Evolutionary conservation across 2,113 vertebrate species (phyloP).

Genomic region (Aegithalos caudatus): DNA sequence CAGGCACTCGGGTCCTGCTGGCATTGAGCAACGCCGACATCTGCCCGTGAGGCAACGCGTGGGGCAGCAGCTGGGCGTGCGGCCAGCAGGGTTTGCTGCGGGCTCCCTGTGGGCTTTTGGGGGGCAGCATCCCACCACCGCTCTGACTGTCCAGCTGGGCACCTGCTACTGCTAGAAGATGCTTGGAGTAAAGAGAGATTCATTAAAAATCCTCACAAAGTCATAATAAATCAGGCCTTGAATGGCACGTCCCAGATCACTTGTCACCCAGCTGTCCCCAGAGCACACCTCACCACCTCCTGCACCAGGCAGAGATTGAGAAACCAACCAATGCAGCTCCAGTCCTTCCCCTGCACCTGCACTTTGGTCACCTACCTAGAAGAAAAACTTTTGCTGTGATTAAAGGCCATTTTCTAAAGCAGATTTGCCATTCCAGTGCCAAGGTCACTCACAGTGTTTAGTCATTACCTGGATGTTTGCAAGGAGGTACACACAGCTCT

Average conservation of each 20-base stretch:
- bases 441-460: rapidly evolving
- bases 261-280: rapidly evolving
- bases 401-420: neutral
- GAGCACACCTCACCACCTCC: neutral
- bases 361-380: rapidly evolving
- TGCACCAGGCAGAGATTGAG: neutral
- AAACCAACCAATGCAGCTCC: rapidly evolving
- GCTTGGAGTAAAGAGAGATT: neutral
- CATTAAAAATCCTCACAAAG: neutral
- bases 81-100: neutral
- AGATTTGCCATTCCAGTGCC: neutral
- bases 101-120: neutral
- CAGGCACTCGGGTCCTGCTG: neutral
- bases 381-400: neutral
- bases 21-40: slow-evolving; percentile 4
- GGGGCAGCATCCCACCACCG: neutral
- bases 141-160: neutral
- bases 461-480: neutral
- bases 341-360: neutral
- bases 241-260: rapidly evolving
- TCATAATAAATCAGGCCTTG: rapidly evolving
- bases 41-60: neutral
- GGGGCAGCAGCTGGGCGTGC: neutral
- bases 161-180: neutral
- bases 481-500: neutral